phyloP scores from a whole-genome alignment of 2,113 vertebrate species.

The Sphyrna mokarran region DNA sequence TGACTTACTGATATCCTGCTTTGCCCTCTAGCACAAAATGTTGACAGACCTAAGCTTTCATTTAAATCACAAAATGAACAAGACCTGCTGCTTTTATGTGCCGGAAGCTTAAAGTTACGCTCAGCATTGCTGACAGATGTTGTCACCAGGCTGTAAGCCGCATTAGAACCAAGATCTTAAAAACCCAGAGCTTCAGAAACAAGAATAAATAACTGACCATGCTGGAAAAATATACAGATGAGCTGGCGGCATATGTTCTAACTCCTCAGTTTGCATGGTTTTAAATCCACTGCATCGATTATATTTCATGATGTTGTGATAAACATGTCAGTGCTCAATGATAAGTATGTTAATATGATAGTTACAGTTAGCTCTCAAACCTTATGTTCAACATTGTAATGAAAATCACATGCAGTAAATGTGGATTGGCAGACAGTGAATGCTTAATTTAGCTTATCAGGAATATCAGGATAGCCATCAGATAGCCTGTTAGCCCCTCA shows the following conservation, averaged over 20 bases:
- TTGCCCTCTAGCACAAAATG: neutral
- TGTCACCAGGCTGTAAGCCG: neutral
- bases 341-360: neutral
- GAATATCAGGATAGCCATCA: neutral
- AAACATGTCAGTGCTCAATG: neutral
- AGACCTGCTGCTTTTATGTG: neutral
- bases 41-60: neutral
- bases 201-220: neutral
- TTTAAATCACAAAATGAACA: neutral
- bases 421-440: neutral
- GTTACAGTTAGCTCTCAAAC: neutral
- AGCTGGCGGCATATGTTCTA: neutral
- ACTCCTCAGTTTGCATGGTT: neutral
- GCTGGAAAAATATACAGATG: neutral
- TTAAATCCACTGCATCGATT: neutral
- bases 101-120: slow-evolving; percentile 10
- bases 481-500: neutral
- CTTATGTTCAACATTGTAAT: neutral
- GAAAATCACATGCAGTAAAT: neutral
- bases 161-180: neutral
- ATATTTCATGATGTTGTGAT: neutral
- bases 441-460: neutral
- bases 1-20: neutral
- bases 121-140: neutral
- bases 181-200: neutral